Percentiles rank a stretch among this genome's conserved stretches.
Conservation (phyloP, 2,888 invertebrate species). For the Reticulitermes lucifugus region DNA sequence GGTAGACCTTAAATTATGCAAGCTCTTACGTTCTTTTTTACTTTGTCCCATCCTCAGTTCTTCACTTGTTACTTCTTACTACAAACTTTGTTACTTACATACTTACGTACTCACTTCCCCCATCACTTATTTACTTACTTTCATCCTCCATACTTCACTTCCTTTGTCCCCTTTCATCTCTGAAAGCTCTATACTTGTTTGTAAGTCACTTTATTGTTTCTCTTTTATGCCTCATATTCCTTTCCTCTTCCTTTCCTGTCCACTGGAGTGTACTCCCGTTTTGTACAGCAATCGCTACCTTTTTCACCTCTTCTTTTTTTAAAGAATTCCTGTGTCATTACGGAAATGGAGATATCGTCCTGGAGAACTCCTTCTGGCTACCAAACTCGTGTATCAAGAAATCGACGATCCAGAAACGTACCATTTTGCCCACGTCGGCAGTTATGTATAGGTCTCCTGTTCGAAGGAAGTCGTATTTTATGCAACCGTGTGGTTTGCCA, state of each 20-base stretch:
- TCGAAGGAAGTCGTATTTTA: neutral
- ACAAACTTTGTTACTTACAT: too few species aligned
- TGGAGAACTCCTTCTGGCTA: neutral
- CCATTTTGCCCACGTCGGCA: neutral
- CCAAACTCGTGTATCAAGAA: neutral
- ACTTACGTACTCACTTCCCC: too few species aligned
- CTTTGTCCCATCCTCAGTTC: too few species aligned
- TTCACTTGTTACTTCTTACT: too few species aligned
- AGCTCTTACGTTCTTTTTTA: too few species aligned
- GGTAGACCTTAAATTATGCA: too few species aligned
- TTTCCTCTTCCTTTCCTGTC: neutral
- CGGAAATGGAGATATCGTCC: neutral
- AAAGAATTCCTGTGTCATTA: neutral
- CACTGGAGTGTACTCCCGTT: neutral
- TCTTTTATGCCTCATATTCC: neutral
- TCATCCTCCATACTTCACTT: neutral
- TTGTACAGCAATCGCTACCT: neutral
- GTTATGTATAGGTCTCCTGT: neutral
- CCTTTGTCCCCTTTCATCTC: neutral
- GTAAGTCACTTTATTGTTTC: neutral
- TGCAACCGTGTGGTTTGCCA: neutral
- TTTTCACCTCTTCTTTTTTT: neutral
- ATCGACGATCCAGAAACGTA: conserved; percentile 7
- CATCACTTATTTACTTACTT: neutral
- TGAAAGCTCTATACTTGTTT: neutral